phyloP scores from a whole-genome alignment of 2,888 invertebrate genomes.

The Epistrophella euchroma region DNA sequence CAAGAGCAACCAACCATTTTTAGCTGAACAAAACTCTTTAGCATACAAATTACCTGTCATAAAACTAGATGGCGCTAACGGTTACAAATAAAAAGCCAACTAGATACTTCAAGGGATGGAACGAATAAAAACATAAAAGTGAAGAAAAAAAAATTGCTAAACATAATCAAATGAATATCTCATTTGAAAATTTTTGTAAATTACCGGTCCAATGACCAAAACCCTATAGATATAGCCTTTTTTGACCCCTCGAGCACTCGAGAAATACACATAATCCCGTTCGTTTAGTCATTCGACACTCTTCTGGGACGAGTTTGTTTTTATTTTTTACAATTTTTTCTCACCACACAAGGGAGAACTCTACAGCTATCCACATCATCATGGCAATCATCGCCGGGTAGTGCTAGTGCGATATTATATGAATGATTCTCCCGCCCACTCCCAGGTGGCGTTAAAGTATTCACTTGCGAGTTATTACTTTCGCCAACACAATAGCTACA shows the following conservation, averaged over 20 bases:
- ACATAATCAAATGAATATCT: constrained; percentile 65
- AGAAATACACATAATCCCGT: constrained; percentile 1
- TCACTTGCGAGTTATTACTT: constrained; percentile 63
- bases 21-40: constrained; percentile 41
- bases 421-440: constrained; percentile 21
- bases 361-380: constrained; percentile 48
- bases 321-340: constrained; percentile 38
- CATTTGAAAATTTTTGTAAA: constrained; percentile 57
- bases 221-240: not conserved
- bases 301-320: constrained; percentile 44
- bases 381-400: constrained; percentile 43
- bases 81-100: constrained; percentile 42
- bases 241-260: not conserved
- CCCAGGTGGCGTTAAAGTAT: constrained; percentile 53
- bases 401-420: constrained; percentile 13
- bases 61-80: constrained; percentile 69
- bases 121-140: not conserved
- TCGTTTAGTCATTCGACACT: constrained; percentile 20
- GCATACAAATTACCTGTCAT: constrained; percentile 63
- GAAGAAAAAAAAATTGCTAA: constrained; percentile 22
- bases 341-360: constrained; percentile 49
- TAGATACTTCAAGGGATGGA: not conserved
- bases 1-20: constrained; percentile 7
- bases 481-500: not conserved
- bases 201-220: constrained; percentile 47